phyloP scores from a whole-genome alignment of 2,888 invertebrate species.

The Calliphora vomitoria region DNA sequence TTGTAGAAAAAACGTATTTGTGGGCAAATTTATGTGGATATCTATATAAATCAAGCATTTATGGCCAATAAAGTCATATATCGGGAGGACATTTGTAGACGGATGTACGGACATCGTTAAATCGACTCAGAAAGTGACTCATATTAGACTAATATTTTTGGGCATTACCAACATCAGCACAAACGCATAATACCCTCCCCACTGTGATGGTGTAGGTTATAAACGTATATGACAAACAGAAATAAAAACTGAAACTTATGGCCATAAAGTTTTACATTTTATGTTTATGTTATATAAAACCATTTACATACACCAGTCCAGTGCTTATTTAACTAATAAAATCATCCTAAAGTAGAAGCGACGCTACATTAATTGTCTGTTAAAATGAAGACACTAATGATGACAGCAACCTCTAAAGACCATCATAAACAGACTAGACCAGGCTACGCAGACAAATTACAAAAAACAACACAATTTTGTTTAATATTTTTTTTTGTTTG shows the following conservation, averaged over 20 bases:
- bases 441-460: background rate
- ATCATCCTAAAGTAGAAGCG: background rate
- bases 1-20: no score
- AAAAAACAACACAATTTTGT: background rate
- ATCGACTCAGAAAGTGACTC: no score
- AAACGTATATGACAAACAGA: background rate
- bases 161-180: no score
- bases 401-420: background rate
- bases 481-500: background rate
- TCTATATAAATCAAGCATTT: no score
- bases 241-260: background rate
- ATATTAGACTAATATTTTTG: no score
- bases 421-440: background rate
- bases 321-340: slow-evolving; percentile 2
- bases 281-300: background rate
- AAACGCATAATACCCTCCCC: no score
- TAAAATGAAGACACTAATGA: slow-evolving; percentile 15
- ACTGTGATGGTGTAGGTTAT: background rate
- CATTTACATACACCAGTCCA: background rate
- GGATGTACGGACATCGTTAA: no score
- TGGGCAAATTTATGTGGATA: no score
- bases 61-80: no score
- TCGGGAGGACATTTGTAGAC: no score
- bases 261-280: background rate
- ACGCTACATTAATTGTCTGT: slow-evolving; percentile 1